A percentile compares a stretch with the other conserved stretches of the same genome.
Conservation (phyloP, 1,140 invertebrate species). For the Carposina sasakii region DNA sequence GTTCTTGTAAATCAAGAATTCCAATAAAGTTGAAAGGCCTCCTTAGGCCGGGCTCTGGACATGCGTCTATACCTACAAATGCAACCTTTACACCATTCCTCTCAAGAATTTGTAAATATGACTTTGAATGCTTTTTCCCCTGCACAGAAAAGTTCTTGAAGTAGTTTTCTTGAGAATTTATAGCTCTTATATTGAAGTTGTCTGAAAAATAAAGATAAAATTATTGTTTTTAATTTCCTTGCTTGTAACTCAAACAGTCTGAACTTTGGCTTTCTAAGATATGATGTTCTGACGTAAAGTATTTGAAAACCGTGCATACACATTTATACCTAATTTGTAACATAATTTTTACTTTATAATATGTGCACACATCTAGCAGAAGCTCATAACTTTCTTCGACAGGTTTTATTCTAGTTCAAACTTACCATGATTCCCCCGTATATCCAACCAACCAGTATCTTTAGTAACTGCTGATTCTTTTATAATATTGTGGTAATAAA, state of each 20-base stretch:
- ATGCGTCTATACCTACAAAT: conserved; percentile 93
- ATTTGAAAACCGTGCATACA: too few relatives aligned
- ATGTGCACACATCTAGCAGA: too few relatives aligned
- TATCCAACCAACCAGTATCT: conserved; percentile 90
- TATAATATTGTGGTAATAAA: conserved; percentile 83
- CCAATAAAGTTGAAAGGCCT: conserved; percentile 96
- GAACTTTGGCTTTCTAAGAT: too few relatives aligned
- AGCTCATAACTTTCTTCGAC: too few relatives aligned
- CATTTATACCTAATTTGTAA: too few relatives aligned
- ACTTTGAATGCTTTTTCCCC: conserved; percentile 79
- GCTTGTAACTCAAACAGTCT: too few relatives aligned
- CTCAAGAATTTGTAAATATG: conserved; percentile 82
- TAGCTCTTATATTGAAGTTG: conserved; percentile 88
- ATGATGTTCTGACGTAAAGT: too few relatives aligned
- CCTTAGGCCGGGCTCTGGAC: conserved; percentile 86
- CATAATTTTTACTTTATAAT: too few relatives aligned
- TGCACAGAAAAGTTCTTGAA: conserved; percentile 88
- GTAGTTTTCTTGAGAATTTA: conserved; percentile 82
- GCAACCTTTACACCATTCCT: conserved; percentile 76
- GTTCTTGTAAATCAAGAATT: conserved; percentile 77
- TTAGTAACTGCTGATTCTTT: conserved; percentile 78
- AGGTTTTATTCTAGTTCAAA: too few relatives aligned
- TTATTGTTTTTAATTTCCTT: too few relatives aligned
- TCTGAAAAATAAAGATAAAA: conserved; percentile 84
- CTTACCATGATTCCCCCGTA: conserved; percentile 95